These are phyloP conservation scores for Flexamia atlantica DNA, from an alignment of 2,888 invertebrate genomes.

Conservation along the genomic window DNA sequence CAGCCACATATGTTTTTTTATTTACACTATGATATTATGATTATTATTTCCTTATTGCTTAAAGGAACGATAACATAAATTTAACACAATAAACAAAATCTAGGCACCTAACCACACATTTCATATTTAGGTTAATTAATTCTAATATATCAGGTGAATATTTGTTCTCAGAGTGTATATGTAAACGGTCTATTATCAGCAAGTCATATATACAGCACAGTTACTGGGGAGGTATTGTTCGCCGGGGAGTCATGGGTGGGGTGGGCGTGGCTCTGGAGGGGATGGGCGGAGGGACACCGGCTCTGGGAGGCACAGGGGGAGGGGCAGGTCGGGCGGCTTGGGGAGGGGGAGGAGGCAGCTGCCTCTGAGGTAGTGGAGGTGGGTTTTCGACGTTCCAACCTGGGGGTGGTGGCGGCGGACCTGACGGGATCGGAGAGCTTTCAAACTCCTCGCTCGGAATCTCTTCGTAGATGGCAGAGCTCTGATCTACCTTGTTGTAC, in stretches of 20 bases:
- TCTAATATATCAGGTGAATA: neutral
- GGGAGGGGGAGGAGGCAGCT: slow-evolving; percentile 76
- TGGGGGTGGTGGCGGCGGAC: slow-evolving; percentile 75
- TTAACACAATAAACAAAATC: neutral
- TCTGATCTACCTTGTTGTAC: slow-evolving; percentile 59
- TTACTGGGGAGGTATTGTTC: slow-evolving; percentile 52
- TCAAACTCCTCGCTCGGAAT: slow-evolving; percentile 76
- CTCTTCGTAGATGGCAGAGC: slow-evolving; percentile 78
- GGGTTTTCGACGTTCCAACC: slow-evolving; percentile 70
- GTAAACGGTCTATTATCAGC: neutral
- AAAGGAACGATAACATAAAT: neutral
- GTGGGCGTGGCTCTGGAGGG: slow-evolving; percentile 73
- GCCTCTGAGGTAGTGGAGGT: slow-evolving; percentile 73
- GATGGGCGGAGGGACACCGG: slow-evolving; percentile 81
- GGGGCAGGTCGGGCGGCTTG: slow-evolving; percentile 78
- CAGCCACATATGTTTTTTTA: neutral
- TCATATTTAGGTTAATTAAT: neutral
- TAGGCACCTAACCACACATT: neutral
- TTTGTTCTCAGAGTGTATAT: neutral
- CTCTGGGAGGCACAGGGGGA: slow-evolving; percentile 79
- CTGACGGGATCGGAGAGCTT: slow-evolving; percentile 76
- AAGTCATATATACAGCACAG: neutral
- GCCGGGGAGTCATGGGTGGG: slow-evolving; percentile 55
- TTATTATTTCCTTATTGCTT: neutral
- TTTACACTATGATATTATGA: neutral